A percentile compares a stretch with the other conserved stretches of the same genome.
phyloP scores from a whole-genome alignment of 1,140 invertebrate species.

The Magallana ariakensis region DNA sequence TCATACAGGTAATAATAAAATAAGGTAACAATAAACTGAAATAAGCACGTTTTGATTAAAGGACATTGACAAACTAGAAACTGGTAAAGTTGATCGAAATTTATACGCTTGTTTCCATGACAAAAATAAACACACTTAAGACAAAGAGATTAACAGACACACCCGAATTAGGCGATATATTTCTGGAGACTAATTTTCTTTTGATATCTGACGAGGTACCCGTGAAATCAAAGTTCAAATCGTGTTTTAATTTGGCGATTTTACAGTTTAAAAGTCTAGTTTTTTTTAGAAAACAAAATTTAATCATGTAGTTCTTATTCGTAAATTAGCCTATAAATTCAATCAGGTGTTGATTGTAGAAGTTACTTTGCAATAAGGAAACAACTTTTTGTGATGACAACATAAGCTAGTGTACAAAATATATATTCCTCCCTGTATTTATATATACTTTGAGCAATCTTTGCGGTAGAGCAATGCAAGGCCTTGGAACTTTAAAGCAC shows the following conservation, averaged over 20 bases:
- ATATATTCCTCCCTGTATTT: not conserved
- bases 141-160: too few species aligned
- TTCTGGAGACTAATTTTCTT: not conserved
- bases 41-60: too few species aligned
- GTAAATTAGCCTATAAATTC: conserved; percentile 2
- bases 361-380: not conserved
- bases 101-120: not conserved
- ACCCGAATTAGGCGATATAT: too few species aligned
- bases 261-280: not conserved
- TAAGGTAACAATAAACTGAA: too few species aligned
- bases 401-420: not conserved
- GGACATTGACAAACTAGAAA: too few species aligned
- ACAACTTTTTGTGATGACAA: not conserved
- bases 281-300: not conserved
- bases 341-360: not conserved
- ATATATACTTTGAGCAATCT: not conserved
- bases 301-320: not conserved
- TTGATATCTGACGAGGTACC: not conserved
- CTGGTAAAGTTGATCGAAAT: not conserved
- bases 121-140: too few species aligned
- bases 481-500: not conserved
- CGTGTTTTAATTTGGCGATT: not conserved
- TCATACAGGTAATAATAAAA: too few species aligned
- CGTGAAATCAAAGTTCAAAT: not conserved
- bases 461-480: not conserved